These are phyloP conservation scores for Girardia tigrina DNA, from an alignment of 2,888 invertebrate species.

Conservation along the genomic window DNA sequence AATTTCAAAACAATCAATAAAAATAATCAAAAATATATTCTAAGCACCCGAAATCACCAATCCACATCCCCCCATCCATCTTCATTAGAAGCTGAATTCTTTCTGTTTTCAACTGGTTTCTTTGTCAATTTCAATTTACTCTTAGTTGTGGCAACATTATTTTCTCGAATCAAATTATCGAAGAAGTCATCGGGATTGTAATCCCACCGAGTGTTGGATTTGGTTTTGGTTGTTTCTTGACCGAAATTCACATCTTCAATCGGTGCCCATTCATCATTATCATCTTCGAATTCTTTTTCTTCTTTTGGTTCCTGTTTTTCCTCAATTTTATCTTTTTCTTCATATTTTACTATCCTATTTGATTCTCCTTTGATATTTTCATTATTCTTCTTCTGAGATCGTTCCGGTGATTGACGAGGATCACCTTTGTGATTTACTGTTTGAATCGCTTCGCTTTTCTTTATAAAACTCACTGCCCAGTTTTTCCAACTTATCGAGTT, in stretches of 20 bases:
- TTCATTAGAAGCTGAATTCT: neutral
- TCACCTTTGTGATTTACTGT: neutral
- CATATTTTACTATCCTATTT: too few species aligned
- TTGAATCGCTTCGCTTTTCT: neutral
- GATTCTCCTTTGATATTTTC: too few species aligned
- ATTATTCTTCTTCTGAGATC: too few species aligned
- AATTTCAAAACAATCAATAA: too few species aligned
- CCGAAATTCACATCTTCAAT: neutral
- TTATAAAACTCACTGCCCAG: neutral
- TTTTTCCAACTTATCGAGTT: neutral
- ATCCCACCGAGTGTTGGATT: neutral
- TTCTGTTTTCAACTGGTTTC: neutral
- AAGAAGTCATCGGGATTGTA: neutral
- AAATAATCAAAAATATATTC: conserved; percentile 14
- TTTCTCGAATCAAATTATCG: neutral
- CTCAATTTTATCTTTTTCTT: too few species aligned
- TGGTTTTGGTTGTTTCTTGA: neutral
- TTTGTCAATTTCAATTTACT: neutral
- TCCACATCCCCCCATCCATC: conserved; percentile 13
- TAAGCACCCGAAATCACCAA: neutral
- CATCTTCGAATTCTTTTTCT: neutral
- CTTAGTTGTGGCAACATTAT: neutral
- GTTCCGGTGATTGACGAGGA: too few species aligned
- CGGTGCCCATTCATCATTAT: neutral
- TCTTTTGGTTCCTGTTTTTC: neutral